Percentiles rank a stretch among this genome's conserved stretches.
Evolutionary conservation across 2,888 invertebrate genomes (phyloP).

Genomic region (Eucriotettix oculatus): DNA sequence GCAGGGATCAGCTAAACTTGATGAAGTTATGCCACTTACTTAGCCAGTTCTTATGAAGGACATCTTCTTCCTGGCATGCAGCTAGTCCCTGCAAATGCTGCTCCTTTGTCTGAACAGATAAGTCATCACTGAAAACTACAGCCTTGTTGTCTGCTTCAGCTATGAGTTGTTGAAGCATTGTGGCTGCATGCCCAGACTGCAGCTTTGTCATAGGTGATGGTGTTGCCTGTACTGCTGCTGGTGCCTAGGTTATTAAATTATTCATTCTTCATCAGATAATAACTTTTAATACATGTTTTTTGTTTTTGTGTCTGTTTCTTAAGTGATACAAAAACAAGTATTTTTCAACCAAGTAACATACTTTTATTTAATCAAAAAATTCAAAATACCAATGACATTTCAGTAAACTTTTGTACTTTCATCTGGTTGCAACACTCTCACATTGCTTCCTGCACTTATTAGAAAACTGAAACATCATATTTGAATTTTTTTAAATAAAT

Average conservation of each 20-base stretch:
- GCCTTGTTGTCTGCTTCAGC: slow-evolving; percentile 85
- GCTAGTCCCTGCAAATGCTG: slow-evolving; percentile 70
- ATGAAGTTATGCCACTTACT: slow-evolving; percentile 36
- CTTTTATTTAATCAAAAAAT: too few species aligned
- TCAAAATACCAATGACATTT: too few species aligned
- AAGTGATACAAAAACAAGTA: too few species aligned
- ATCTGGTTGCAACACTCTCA: too few species aligned
- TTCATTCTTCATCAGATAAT: not conserved
- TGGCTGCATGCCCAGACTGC: slow-evolving; percentile 61
- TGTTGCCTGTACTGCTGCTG: slow-evolving; percentile 27
- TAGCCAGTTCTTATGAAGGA: slow-evolving; percentile 85
- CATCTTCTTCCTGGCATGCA: slow-evolving; percentile 79
- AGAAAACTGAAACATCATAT: too few species aligned
- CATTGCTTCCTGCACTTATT: too few species aligned
- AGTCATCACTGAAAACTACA: slow-evolving; percentile 91
- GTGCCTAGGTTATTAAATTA: not conserved
- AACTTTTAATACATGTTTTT: not conserved
- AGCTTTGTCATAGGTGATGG: slow-evolving; percentile 43
- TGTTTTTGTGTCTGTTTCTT: too few species aligned
- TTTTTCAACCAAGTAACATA: too few species aligned
- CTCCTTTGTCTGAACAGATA: slow-evolving; percentile 55
- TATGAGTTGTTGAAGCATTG: slow-evolving; percentile 77
- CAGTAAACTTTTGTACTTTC: too few species aligned
- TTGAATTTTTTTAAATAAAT: too few species aligned
- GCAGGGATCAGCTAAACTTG: not conserved